Evolutionary conservation across 2,888 invertebrate genomes (phyloP).

Genomic region (Tolmerus cingulatus): DNA sequence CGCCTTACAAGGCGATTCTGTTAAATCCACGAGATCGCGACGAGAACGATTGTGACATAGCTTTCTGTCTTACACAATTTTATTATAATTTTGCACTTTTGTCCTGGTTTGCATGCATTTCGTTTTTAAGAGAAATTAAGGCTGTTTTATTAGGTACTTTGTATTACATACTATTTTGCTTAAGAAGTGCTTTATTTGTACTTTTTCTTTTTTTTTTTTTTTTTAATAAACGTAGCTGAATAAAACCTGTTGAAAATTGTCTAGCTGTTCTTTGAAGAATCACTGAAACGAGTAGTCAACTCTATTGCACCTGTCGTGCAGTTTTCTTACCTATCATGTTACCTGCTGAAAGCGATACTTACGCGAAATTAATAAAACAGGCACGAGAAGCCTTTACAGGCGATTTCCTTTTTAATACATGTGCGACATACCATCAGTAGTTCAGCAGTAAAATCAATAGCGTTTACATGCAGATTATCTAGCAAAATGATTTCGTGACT

Average conservation of each 20-base stretch:
- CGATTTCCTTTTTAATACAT: neutral
- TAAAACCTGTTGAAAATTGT: neutral
- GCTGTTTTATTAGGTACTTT: conserved; percentile 15
- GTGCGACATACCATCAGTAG: neutral
- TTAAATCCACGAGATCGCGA: neutral
- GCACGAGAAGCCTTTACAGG: neutral
- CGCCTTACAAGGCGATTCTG: neutral
- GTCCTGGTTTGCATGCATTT: neutral
- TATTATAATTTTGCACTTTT: neutral
- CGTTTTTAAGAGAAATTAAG: neutral
- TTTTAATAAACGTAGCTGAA: neutral
- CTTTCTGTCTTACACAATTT: neutral
- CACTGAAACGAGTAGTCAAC: neutral
- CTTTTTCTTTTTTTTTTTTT: neutral
- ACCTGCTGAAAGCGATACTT: neutral
- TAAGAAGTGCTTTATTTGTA: neutral
- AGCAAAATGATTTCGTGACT: neutral
- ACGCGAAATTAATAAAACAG: neutral
- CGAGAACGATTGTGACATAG: neutral
- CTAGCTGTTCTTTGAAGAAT: neutral
- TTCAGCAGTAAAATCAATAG: neutral
- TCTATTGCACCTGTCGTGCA: neutral
- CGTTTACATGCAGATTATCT: neutral
- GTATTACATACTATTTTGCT: neutral
- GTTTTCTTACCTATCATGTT: neutral